Evolutionary conservation across 2,888 invertebrate species (phyloP).

Genomic region (Mythimna lalbum): DNA sequence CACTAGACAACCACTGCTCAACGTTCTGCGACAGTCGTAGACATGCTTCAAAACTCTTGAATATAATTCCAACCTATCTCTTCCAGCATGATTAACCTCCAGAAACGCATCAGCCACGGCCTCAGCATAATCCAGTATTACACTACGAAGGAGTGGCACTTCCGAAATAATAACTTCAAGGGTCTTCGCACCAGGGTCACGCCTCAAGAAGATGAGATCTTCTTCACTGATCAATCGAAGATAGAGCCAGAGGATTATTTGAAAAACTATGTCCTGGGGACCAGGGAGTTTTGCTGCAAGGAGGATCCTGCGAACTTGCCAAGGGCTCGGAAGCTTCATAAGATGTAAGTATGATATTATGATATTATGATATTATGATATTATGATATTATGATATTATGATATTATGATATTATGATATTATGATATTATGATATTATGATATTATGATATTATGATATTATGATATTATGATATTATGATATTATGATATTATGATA

Average conservation of each 20-base stretch:
- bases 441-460: too few relatives aligned
- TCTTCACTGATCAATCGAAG: constrained; percentile 81
- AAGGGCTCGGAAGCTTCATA: constrained; percentile 92
- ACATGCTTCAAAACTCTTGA: too few relatives aligned
- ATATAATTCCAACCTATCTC: not conserved
- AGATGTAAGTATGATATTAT: constrained; percentile 81
- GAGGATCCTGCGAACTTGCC: constrained; percentile 95
- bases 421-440: too few relatives aligned
- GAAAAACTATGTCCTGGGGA: constrained; percentile 93
- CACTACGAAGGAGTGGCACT: constrained; percentile 95
- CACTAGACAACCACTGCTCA: too few relatives aligned
- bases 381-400: too few relatives aligned
- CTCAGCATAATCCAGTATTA: constrained; percentile 94
- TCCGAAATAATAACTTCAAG: constrained; percentile 91
- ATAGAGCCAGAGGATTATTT: constrained; percentile 78
- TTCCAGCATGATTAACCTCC: constrained; percentile 91
- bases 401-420: too few relatives aligned
- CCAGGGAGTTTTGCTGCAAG: constrained; percentile 95
- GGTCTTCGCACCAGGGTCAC: constrained; percentile 61
- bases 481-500: too few relatives aligned
- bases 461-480: too few relatives aligned
- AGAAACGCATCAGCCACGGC: constrained; percentile 92
- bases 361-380: too few relatives aligned
- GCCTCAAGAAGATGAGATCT: constrained; percentile 87
- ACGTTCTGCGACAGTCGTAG: too few relatives aligned